A percentile compares a stretch with the other conserved stretches of the same genome.
These are phyloP conservation scores for Steinernema scapterisci DNA, from an alignment of 2,888 invertebrate genomes.

Conservation along the genomic window DNA sequence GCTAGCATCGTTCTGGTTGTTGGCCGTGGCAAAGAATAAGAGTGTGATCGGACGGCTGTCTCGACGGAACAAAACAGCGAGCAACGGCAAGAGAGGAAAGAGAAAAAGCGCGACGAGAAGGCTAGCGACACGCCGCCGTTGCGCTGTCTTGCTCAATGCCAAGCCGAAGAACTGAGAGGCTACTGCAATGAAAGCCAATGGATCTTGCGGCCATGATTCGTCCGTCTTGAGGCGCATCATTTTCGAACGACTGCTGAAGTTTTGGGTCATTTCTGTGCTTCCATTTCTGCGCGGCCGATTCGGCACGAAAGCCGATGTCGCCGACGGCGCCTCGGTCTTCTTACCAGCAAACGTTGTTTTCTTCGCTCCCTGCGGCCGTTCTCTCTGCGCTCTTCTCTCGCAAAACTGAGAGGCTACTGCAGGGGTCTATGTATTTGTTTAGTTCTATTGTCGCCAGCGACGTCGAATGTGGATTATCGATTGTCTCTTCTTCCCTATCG, in stretches of 20 bases:
- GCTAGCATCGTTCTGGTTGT: not conserved
- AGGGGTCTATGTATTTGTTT: conserved; percentile 11
- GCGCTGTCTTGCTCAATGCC: not conserved
- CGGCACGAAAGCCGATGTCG: not conserved
- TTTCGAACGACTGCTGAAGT: not conserved
- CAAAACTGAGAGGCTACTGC: not conserved
- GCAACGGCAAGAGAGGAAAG: not conserved
- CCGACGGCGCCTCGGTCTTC: not conserved
- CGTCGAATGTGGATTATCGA: not conserved
- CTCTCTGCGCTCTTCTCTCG: not conserved
- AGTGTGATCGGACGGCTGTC: conserved; percentile 14
- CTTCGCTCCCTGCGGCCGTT: conserved; percentile 5
- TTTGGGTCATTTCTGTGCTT: not conserved
- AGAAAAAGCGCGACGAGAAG: not conserved
- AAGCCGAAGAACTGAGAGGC: not conserved
- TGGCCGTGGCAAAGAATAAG: conserved; percentile 9
- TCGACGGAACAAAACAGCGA: not conserved
- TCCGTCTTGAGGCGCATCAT: not conserved
- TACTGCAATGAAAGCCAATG: not conserved
- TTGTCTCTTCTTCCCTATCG: not conserved
- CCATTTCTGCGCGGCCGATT: not conserved
- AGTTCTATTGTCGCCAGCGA: not conserved
- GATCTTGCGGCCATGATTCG: conserved; percentile 18
- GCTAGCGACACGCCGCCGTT: not conserved
- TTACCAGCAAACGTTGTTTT: not conserved